Percentiles rank a stretch among this genome's conserved stretches.
phyloP scores from a whole-genome alignment of 2,888 invertebrate species.

The Dione vanillae region DNA sequence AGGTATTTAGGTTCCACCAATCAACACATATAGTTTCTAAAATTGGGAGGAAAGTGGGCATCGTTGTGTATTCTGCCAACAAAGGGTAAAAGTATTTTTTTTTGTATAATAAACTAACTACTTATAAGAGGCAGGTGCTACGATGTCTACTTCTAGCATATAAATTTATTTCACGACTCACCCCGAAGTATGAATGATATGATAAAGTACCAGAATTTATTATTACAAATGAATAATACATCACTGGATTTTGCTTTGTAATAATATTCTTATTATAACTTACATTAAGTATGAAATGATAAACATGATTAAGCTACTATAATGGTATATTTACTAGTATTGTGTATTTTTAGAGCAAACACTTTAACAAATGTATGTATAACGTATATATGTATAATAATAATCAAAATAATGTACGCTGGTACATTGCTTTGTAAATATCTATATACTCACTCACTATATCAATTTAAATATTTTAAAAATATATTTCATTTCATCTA shows the following conservation, averaged over 20 bases:
- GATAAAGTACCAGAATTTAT: slow-evolving; percentile 29
- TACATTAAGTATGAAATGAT: slow-evolving; percentile 13
- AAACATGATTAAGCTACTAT: not conserved
- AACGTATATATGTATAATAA: too few relatives aligned
- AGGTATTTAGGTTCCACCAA: too few relatives aligned
- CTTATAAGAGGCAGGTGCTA: not conserved
- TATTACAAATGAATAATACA: slow-evolving; percentile 36
- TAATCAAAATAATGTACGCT: too few relatives aligned
- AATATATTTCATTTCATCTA: not conserved
- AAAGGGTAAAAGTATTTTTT: too few relatives aligned
- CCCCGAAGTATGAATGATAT: slow-evolving; percentile 26
- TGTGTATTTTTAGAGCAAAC: too few relatives aligned
- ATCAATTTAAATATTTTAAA: not conserved
- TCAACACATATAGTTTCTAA: too few relatives aligned
- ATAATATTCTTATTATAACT: slow-evolving; percentile 16
- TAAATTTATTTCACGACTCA: slow-evolving; percentile 11
- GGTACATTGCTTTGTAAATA: not conserved
- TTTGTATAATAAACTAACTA: too few relatives aligned
- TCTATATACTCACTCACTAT: not conserved
- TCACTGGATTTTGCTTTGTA: slow-evolving; percentile 21
- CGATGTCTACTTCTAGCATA: not conserved
- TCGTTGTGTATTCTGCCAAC: too few relatives aligned
- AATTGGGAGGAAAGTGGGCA: too few relatives aligned
- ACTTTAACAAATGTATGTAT: too few relatives aligned
- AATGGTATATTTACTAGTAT: not conserved